These are phyloP conservation scores for Hippoglossus hippoglossus DNA, from an alignment of 2,797 vertebrate species.

Conservation along the genomic window DNA sequence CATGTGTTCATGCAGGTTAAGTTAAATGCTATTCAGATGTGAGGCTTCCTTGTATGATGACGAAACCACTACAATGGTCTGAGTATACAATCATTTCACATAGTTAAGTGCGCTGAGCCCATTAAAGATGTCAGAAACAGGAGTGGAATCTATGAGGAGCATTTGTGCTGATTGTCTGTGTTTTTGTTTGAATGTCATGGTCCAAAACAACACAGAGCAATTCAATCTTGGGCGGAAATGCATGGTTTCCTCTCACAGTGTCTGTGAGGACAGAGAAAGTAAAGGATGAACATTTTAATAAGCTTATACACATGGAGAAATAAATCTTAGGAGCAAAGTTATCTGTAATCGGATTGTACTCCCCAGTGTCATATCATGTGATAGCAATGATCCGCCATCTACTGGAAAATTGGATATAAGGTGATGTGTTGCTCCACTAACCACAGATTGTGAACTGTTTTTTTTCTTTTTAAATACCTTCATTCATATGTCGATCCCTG, in stretches of 20 bases:
- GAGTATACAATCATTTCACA: constrained; percentile 30
- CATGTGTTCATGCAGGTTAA: constrained; percentile 34
- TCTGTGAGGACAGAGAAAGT: constrained; percentile 70
- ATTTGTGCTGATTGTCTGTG: constrained; percentile 45
- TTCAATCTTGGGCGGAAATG: constrained; percentile 71
- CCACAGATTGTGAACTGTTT: neutral
- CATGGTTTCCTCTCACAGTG: constrained; percentile 90
- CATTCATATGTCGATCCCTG: constrained; percentile 91
- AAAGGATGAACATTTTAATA: constrained; percentile 69
- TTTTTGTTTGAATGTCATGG: constrained; percentile 71
- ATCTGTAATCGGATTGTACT: too few species aligned
- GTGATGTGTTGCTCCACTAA: neutral
- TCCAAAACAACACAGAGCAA: constrained; percentile 84
- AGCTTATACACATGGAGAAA: neutral
- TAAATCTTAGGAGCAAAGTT: neutral
- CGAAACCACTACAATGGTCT: neutral
- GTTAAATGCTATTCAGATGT: constrained; percentile 20
- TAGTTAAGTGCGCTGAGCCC: constrained; percentile 40
- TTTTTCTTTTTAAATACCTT: constrained; percentile 85
- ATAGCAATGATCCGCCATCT: neutral
- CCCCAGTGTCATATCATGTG: neutral
- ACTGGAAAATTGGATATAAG: neutral
- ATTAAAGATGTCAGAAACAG: constrained; percentile 33
- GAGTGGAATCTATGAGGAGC: constrained; percentile 42
- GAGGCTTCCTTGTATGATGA: constrained; percentile 1